These are phyloP conservation scores for Arctocebus calabarensis DNA, from an alignment of 2,797 vertebrate genomes.

Conservation along the genomic window DNA sequence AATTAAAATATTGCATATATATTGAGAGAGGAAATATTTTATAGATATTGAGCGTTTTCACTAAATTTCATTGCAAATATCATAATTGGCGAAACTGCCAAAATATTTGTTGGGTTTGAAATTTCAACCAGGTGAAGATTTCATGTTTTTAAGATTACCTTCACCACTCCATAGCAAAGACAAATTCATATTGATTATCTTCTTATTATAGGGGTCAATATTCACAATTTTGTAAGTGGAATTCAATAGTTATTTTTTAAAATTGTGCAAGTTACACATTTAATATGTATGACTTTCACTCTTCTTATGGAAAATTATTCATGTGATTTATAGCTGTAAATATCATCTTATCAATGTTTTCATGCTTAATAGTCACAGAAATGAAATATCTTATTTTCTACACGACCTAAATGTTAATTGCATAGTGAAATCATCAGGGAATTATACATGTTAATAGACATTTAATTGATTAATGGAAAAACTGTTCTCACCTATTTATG, in stretches of 20 bases:
- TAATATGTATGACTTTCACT: constrained; percentile 46
- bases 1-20: constrained; percentile 59
- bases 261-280: constrained; percentile 13
- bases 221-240: constrained; percentile 55
- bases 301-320: constrained; percentile 68
- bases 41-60: constrained; percentile 59
- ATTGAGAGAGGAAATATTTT: constrained; percentile 6
- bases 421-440: constrained; percentile 69
- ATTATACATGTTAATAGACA: constrained; percentile 80
- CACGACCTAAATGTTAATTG: constrained; percentile 77
- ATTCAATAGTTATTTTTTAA: constrained; percentile 57
- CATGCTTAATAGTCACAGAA: constrained; percentile 75
- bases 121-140: constrained; percentile 14
- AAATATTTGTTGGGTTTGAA: constrained; percentile 18
- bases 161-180: neutral
- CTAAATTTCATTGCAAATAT: constrained; percentile 8
- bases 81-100: constrained; percentile 39
- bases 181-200: constrained; percentile 34
- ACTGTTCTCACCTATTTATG: constrained; percentile 70
- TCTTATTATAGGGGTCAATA: neutral
- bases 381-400: constrained; percentile 83
- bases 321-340: constrained; percentile 73
- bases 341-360: constrained; percentile 73
- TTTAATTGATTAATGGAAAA: constrained; percentile 82
- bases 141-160: constrained; percentile 32